Base-by-base conservation (phyloP, 2,888 invertebrate species). In the Rhaphigaster nebulosa region DNA sequence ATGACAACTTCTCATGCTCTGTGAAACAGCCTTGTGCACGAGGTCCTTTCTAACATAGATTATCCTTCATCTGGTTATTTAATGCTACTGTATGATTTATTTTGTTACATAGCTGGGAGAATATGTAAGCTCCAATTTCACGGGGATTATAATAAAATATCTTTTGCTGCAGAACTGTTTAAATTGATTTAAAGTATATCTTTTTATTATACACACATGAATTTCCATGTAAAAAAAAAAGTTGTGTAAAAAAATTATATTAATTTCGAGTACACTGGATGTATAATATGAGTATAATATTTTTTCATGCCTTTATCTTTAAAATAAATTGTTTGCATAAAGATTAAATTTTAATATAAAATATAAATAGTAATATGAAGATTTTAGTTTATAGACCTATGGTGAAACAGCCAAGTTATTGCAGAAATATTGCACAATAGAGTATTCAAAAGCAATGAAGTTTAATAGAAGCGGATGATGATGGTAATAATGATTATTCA, bases 401-500 rank as follows among this genome's bases (percentile, higher is more conserved):
- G 65, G 29, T 60, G 60, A 60, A n/a, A 60, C 60, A n/a, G 0
- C 12, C n/a, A n/a, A 60, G 60, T 65, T 29, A 65, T 65, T 29
- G 65, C 65, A 29, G 65, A 29, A 65, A 29, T 65, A 65, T 29
- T 65, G 29, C 29, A 29, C 18, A n/a, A 29, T 29, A 65, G 15
- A 29, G 29, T 65, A 18, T 29, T 65, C 29, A 29, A 65, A 65
- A 65, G 65, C 65, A 65, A 65, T 65, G 15, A 65, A 65, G 29
- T 65, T 29, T 65, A 65, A 29, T 65, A 29, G n/a, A 65, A 65
- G 65, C 29, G 18, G n/a, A 87, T 50, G 26, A 87, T 50, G 15
- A 87, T 50, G 45, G 45, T 52, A 87, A 88, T 50, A 88, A 88
- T 88, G 41, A 60, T 54, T 41, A 54, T 34, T 60, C 56, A 88